A percentile compares a stretch with the other conserved stretches of the same genome.
Evolutionary conservation across 2,888 invertebrate species (phyloP).

Genomic region (Amorpha juglandis): DNA sequence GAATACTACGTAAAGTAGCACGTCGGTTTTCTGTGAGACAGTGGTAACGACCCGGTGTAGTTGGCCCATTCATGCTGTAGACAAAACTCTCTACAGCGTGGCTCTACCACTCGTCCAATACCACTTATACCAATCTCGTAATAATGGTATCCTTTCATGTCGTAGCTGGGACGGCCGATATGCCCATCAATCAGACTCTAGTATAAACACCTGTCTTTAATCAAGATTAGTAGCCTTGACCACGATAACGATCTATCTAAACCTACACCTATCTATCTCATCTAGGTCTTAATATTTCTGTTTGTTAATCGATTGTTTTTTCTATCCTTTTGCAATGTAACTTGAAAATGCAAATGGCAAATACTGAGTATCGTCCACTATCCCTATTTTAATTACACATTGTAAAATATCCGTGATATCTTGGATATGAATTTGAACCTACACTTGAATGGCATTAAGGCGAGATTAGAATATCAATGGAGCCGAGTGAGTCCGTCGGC

Average conservation of each 20-base stretch:
- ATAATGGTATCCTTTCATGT: too few species aligned
- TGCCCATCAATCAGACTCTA: too few species aligned
- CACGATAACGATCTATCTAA: background rate
- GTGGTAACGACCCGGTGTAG: too few species aligned
- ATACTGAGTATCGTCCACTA: slow-evolving; percentile 19
- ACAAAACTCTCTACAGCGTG: too few species aligned
- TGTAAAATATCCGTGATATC: slow-evolving; percentile 1
- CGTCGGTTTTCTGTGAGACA: too few species aligned
- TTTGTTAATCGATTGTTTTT: background rate
- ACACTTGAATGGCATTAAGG: background rate
- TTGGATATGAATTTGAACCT: background rate
- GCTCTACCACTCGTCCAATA: too few species aligned
- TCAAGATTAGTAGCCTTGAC: background rate
- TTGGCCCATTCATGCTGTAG: too few species aligned
- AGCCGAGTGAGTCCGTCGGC: slow-evolving; percentile 10
- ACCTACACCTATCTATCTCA: background rate
- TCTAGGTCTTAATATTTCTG: background rate
- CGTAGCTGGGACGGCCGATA: too few species aligned
- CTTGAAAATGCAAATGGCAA: slow-evolving; percentile 22
- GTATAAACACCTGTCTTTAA: background rate
- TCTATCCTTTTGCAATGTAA: slow-evolving; percentile 1
- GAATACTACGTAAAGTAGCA: too few species aligned
- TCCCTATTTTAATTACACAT: slow-evolving; percentile 23
- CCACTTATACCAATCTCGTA: too few species aligned
- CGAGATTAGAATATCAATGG: background rate